Evolutionary conservation across 2,888 invertebrate species (phyloP), one percentile per base, ranked within the genome.

Genomic region (Thecophora atra): DNA sequence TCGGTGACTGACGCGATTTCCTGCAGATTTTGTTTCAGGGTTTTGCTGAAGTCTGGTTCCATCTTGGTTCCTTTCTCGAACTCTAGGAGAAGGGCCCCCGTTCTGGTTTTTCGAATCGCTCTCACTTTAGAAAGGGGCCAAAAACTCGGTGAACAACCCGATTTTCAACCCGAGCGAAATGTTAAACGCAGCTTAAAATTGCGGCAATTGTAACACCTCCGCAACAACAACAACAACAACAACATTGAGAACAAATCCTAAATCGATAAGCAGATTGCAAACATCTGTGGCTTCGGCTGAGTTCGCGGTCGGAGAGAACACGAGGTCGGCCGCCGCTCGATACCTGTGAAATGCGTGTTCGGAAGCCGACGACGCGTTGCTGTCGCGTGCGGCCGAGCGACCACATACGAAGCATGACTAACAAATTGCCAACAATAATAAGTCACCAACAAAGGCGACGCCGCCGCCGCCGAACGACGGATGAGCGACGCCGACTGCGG

Each of bases 351-450:
- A 19, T 21, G 54, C 4, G 58, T 26, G 28, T 26, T 26, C 26
- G 21, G 52, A 8, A 52, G 21, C 63, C 42, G 30, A 11, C 52
- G 66, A 30, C 28, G 52, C 28, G 52, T 77, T 74, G 54, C 5
- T 66, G 71, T 65, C 71, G 65, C 65, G 65, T 65, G 66, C 13
- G 52, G 74, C 60, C 62, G 70, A 66, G 68, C 67, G 71, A 70
- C 71, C 71, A 73, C 73, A 72, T 74, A 70, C 77, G 72, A 72
- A 75, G 71, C 72, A 47, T 70, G 75, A 64, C 77, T 72, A 76
- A 77, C 76, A 79, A 78, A 80, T 78, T 77, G 78, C 76, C 77
- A 78, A 74, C 79, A 80, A 78, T 77, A 80, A 79, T 77, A 80
- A 79, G 78, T 80, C 80, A 78, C 75, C 77, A 71, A 71, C 60